phyloP scores from a whole-genome alignment of 2,113 vertebrate species.

The Elgaria multicarinata region DNA sequence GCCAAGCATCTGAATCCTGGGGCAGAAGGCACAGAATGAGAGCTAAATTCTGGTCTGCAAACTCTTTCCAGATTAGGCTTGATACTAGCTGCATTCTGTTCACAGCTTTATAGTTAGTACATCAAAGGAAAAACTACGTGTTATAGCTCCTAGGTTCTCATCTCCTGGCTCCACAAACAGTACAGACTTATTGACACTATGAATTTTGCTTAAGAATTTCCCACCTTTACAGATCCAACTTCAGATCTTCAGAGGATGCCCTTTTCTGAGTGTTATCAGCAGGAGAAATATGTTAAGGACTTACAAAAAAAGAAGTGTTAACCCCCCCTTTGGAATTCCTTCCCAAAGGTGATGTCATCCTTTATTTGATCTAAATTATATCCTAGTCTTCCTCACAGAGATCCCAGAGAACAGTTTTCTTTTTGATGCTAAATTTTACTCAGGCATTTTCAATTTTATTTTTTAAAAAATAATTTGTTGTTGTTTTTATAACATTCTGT shows the following conservation, averaged over 20 bases:
- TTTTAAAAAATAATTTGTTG: too few relatives aligned
- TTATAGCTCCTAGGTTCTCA: not conserved
- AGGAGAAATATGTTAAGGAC: too few relatives aligned
- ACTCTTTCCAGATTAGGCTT: not conserved
- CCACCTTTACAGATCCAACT: not conserved
- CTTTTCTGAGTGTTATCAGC: too few relatives aligned
- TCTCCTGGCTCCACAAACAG: not conserved
- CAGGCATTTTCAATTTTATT: too few relatives aligned
- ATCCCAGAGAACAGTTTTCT: too few relatives aligned
- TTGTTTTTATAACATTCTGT: too few relatives aligned
- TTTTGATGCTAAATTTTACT: too few relatives aligned
- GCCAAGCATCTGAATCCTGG: not conserved
- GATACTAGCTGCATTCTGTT: not conserved
- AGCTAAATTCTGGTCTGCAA: slow-evolving; percentile 10
- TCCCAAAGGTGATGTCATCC: too few relatives aligned
- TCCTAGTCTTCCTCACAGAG: too few relatives aligned
- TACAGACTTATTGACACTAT: not conserved
- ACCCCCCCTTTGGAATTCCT: too few relatives aligned
- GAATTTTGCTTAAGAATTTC: not conserved
- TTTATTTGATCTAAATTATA: too few relatives aligned
- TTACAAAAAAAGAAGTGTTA: too few relatives aligned
- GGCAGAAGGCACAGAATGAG: not conserved
- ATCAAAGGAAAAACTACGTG: not conserved
- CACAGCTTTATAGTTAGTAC: not conserved
- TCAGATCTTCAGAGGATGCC: not conserved